Base-by-base conservation (phyloP, 2,113 vertebrate genomes). In the Mugil cephalus region DNA sequence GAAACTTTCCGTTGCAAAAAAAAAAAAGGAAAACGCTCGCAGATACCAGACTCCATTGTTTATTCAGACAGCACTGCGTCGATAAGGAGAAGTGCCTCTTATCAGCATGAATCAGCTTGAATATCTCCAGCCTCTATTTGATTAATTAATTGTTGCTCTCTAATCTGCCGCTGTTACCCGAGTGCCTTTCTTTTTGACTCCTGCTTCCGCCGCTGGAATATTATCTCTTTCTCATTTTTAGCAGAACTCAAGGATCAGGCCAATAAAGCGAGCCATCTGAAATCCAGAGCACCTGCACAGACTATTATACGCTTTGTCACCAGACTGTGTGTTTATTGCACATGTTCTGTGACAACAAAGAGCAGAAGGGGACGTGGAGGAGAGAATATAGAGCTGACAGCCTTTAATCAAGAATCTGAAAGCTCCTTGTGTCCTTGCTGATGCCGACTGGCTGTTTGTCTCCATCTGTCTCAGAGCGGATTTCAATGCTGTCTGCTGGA, bases 361-460 rank as follows among this genome's bases (percentile, higher is more conserved):
- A 75, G 51, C 38, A 10, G 7, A 59, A 50, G 42, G 46, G 39
- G 18, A 61, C 50, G 51, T 47, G 18, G 58, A 70, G 58, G 77
- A 64, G 54, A 38, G 55, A 39, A 51, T 7, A 8, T 17, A 69
- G 53, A 76, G 40, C 59, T 5, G 66, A 78, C 69, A 77, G 58
- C 74, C 62, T 82, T 54, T 74, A 69, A 69, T 83, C 64, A 74
- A 73, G 64, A 65, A 61, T 71, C 36, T 21, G 19, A 80, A 70
- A 12, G 48, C 48, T 56, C 61, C 48, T 83, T 61, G 12, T 14
- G 17, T 50, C 1, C 10, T 14, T 13, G 62, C 45, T 50, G 55
- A 21, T 56, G 60, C 35, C 61, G 67, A 53, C 48, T 55, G 35
- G 24, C 39, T 10, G 47, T 47, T 61, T 61, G 62, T 42, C 63